Conservation (phyloP, 1,140 invertebrate species). For the Apis florea region DNA sequence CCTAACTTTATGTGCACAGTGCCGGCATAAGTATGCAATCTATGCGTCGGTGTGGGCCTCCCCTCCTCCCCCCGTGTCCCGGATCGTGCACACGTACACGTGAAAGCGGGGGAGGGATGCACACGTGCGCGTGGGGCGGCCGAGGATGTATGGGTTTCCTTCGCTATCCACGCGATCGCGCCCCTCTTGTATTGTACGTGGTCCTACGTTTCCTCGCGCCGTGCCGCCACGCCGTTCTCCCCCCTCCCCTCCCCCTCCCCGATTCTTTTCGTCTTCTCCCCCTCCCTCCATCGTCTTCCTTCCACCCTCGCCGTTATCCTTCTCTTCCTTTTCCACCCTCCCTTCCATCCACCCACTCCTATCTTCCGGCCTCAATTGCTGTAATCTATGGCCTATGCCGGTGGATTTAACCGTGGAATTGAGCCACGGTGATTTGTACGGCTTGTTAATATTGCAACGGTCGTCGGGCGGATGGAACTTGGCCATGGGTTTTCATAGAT, state of each 20-base stretch:
- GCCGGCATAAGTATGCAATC: slow-evolving; percentile 78
- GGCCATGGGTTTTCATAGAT: slow-evolving; percentile 47
- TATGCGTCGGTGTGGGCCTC: slow-evolving; percentile 65
- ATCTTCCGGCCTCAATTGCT: slow-evolving; percentile 61
- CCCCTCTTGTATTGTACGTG: slow-evolving; percentile 70
- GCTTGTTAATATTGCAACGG: slow-evolving; percentile 57
- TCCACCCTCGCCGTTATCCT: too few species aligned
- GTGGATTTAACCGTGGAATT: slow-evolving; percentile 64
- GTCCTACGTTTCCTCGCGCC: slow-evolving; percentile 68
- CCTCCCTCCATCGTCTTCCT: not conserved
- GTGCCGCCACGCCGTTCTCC: slow-evolving; percentile 49
- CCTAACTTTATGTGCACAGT: slow-evolving; percentile 79
- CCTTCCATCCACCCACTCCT: slow-evolving; percentile 31
- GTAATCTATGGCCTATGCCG: slow-evolving; percentile 57
- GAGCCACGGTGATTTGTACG: slow-evolving; percentile 58
- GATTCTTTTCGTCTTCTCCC: slow-evolving; percentile 61
- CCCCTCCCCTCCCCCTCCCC: slow-evolving; percentile 59
- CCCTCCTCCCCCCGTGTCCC: slow-evolving; percentile 42
- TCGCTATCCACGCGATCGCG: slow-evolving; percentile 31
- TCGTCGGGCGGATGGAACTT: slow-evolving; percentile 32
- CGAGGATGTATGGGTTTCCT: slow-evolving; percentile 39
- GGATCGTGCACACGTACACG: slow-evolving; percentile 25
- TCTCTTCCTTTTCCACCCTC: not conserved
- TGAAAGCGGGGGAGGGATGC: not conserved
- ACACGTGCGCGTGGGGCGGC: not conserved